Evolutionary conservation across 2,113 vertebrate genomes (phyloP).

Genomic region (Phylloscopus trochiloides): DNA sequence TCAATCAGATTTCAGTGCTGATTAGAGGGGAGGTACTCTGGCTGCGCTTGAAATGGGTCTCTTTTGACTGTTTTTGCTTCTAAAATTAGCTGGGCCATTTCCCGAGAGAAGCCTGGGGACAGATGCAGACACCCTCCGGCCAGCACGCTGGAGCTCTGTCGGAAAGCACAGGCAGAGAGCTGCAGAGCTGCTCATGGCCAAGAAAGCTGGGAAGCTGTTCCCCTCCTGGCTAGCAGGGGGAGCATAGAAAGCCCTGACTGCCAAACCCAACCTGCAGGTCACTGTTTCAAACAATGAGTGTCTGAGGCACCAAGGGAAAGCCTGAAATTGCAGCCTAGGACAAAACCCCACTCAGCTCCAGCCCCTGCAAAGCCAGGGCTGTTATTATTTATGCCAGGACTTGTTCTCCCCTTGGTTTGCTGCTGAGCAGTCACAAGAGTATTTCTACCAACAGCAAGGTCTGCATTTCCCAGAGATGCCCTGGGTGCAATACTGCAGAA

Average conservation of each 20-base stretch:
- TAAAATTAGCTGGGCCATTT: conserved; percentile 59
- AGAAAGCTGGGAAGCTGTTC: background rate
- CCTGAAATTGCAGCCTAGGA: background rate
- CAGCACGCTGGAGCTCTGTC: background rate
- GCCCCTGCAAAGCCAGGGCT: background rate
- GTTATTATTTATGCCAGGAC: background rate
- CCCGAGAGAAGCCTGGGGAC: background rate
- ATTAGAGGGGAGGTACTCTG: background rate
- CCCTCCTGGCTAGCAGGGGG: rapidly evolving
- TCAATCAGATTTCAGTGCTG: conserved; percentile 31
- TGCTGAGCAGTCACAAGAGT: background rate
- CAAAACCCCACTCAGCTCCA: background rate
- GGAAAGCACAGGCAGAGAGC: background rate
- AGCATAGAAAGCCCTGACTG: rapidly evolving
- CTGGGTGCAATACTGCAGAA: background rate
- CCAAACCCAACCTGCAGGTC: background rate
- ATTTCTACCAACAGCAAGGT: background rate
- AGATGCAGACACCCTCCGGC: background rate
- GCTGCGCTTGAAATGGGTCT: background rate
- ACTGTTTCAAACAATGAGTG: rapidly evolving
- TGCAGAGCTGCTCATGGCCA: background rate
- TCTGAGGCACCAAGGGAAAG: background rate
- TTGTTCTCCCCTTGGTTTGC: background rate
- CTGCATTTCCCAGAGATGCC: rapidly evolving
- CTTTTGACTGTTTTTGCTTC: conserved; percentile 25